A percentile compares a stretch with the other conserved stretches of the same genome.
Evolutionary conservation across 2,888 invertebrate species (phyloP).

Genomic region (Agonopterix arenella): DNA sequence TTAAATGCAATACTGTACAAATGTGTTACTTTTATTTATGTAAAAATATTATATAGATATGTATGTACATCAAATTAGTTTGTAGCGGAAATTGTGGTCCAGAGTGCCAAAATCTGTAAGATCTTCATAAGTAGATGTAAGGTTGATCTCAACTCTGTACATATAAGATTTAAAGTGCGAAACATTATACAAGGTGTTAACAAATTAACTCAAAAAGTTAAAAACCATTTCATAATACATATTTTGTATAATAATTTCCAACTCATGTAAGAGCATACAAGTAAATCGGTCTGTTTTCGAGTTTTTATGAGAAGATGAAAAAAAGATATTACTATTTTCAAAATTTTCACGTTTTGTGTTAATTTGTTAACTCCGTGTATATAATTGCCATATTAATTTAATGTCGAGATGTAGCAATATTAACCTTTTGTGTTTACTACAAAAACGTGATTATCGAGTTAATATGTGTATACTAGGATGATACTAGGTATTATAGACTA

Average conservation of each 20-base stretch:
- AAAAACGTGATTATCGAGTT: too few species aligned
- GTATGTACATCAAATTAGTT: slow-evolving; percentile 14
- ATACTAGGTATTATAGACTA: too few species aligned
- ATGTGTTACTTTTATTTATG: slow-evolving; percentile 18
- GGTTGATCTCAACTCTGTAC: slow-evolving; percentile 72
- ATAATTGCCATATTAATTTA: neutral
- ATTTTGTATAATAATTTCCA: too few species aligned
- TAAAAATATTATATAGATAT: slow-evolving; percentile 6
- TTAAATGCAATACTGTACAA: slow-evolving; percentile 31
- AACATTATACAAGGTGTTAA: neutral
- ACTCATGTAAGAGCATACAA: too few species aligned
- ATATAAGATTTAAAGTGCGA: slow-evolving; percentile 31
- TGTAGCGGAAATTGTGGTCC: slow-evolving; percentile 51
- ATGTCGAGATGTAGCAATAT: neutral
- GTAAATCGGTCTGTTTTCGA: too few species aligned
- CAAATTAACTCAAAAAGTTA: too few species aligned
- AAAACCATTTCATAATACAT: too few species aligned
- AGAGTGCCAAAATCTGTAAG: slow-evolving; percentile 70
- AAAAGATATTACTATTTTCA: too few species aligned
- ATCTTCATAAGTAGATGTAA: slow-evolving; percentile 61
- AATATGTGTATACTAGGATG: too few species aligned
- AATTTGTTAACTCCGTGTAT: too few species aligned
- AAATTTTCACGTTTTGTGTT: too few species aligned
- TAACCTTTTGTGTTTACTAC: neutral
- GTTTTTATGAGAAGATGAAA: too few species aligned